Evolutionary conservation across 2,113 vertebrate genomes (phyloP).

Genomic region (Psettodes erumei): DNA sequence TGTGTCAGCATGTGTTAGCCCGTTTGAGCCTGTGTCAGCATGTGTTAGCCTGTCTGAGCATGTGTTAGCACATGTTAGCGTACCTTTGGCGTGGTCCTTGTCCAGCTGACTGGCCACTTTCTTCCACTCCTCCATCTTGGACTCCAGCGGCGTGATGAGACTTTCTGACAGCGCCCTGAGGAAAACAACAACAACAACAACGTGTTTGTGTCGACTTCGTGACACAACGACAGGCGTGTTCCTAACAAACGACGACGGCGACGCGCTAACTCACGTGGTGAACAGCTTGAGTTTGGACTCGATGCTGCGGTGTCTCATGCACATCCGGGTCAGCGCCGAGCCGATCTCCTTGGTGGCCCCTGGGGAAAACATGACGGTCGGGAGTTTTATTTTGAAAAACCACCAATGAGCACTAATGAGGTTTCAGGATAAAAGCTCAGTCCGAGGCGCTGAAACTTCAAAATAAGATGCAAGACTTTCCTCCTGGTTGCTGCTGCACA

Average conservation of each 20-base stretch:
- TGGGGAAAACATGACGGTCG: constrained; percentile 54
- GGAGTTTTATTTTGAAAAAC: not conserved
- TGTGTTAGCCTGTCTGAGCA: not conserved
- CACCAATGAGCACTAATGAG: not conserved
- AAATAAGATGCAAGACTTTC: constrained; percentile 2
- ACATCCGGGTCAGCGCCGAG: constrained; percentile 87
- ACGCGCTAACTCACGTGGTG: constrained; percentile 87
- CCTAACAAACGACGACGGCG: too few relatives aligned
- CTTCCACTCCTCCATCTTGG: constrained; percentile 88
- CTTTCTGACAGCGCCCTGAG: constrained; percentile 84
- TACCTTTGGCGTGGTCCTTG: constrained; percentile 89
- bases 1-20: too few relatives aligned
- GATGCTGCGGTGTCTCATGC: constrained; percentile 88
- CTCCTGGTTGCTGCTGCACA: too few relatives aligned
- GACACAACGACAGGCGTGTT: too few relatives aligned
- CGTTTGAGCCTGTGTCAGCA: too few relatives aligned
- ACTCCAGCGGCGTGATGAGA: constrained; percentile 84
- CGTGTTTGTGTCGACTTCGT: not conserved
- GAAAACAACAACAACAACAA: not conserved
- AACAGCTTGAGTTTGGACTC: constrained; percentile 87
- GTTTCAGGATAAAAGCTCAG: not conserved
- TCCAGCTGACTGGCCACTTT: constrained; percentile 86
- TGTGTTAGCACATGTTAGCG: not conserved
- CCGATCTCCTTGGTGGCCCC: constrained; percentile 88
- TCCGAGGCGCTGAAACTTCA: not conserved